phyloP scores from a whole-genome alignment of 2,888 invertebrate genomes.

The Drosophila phalerata region DNA sequence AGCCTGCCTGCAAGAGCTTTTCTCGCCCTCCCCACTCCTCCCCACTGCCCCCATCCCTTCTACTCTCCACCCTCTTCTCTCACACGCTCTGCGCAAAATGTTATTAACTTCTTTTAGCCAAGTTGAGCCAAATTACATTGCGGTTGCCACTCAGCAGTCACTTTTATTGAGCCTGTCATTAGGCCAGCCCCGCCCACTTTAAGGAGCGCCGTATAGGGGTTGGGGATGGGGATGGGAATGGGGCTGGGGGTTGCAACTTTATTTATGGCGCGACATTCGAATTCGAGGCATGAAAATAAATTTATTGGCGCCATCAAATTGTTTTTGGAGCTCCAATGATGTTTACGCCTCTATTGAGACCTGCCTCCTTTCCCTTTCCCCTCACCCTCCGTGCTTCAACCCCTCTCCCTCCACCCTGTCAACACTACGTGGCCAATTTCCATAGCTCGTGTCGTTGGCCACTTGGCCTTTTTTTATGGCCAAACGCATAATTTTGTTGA shows the following conservation, averaged over 20 bases:
- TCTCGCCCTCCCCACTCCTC: neutral
- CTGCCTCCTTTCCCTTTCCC: neutral
- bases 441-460: constrained; percentile 43
- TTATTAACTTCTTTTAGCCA: constrained; percentile 80
- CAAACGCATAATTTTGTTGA: constrained; percentile 76
- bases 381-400: no score
- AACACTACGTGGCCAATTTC: constrained; percentile 35
- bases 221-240: neutral
- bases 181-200: constrained; percentile 38
- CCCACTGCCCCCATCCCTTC: neutral
- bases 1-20: constrained; percentile 47
- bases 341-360: constrained; percentile 48
- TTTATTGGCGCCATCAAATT: constrained; percentile 77
- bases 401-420: constrained; percentile 6
- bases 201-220: neutral
- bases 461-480: constrained; percentile 71
- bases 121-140: constrained; percentile 81
- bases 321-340: constrained; percentile 48
- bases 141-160: constrained; percentile 74
- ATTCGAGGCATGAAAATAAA: constrained; percentile 71
- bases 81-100: constrained; percentile 58
- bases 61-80: neutral
- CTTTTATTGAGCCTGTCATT: constrained; percentile 66
- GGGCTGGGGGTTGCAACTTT: constrained; percentile 36
- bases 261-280: constrained; percentile 78